Base-by-base conservation (phyloP, 2,113 vertebrate species). In the Catharus fuscescens region DNA sequence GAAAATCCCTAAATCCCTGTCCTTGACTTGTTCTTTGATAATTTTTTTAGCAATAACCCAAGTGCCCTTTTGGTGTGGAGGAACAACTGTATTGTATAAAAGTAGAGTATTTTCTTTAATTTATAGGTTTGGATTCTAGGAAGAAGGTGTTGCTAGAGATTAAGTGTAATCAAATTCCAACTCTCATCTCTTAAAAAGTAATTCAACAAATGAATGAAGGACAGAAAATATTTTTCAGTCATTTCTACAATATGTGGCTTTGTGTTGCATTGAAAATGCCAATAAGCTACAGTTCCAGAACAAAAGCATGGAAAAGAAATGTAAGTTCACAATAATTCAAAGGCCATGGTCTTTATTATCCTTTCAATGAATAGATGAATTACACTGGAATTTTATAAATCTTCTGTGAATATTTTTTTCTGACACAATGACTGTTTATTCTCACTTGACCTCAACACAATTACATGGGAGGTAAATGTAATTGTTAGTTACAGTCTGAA, bases 341-440 rank as follows among this genome's bases (percentile, higher is more conserved):
- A 84, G 73, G 31, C 32, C 3, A 2, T 78, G 52, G 60, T 57
- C 47, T 91, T 93, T 45, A 45, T 93, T 91, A 54, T 88, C n/a
- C 42, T 71, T 83, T 53, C 86, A 86, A 91, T 84, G 56, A 95
- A 59, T 28, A 89, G 34, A 47, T 74, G 77, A 92, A 84, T 92
- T 92, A 62, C 31, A 56, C 28, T 94, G 38, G 34, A 64, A 44
- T 47, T 89, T 96, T 80, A 36, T 78, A 89, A 89, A 38, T 52
- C 56, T 77, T 84, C 60, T 84, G 52, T 84, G 64, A 53, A 36
- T 73, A 70, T 65, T 73, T 94, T 76, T 84, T 89, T 53, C 59
- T 62, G 70, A 28, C 21, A 78, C 36, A 78, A 29, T 52, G 59
- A 44, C 38, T 70, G 14, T 89, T 95, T 80, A 70, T 71, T 94